Percentiles rank a stretch among this genome's conserved stretches.
These are phyloP conservation scores for Cephalopterus ornatus DNA, from an alignment of 2,113 vertebrate genomes.

Conservation along the genomic window DNA sequence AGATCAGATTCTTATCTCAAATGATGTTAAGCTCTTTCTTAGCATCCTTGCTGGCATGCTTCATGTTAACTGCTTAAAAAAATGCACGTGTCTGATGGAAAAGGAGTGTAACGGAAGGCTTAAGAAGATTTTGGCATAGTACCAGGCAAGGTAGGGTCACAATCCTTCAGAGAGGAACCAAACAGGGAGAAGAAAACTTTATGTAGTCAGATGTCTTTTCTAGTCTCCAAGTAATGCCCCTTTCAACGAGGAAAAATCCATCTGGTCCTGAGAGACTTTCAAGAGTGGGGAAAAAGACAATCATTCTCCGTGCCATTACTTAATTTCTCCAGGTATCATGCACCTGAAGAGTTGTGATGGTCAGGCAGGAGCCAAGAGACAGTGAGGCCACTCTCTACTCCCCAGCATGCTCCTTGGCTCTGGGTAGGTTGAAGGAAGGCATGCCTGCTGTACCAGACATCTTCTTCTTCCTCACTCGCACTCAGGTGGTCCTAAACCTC, in stretches of 20 bases:
- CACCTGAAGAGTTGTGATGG: background rate
- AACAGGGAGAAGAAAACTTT: background rate
- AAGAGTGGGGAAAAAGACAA: background rate
- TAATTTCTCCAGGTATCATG: background rate
- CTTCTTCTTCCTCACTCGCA: background rate
- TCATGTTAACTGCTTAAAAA: background rate
- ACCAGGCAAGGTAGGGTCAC: background rate
- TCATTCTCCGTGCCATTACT: background rate
- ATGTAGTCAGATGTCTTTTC: background rate
- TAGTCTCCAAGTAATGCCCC: background rate
- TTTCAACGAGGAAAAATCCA: background rate
- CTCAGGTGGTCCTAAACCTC: background rate
- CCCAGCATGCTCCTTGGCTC: background rate
- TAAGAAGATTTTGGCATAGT: background rate
- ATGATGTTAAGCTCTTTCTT: background rate
- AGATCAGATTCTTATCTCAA: background rate
- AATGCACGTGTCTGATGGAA: background rate
- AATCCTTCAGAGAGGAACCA: background rate
- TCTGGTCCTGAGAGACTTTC: background rate
- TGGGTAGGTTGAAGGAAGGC: rapidly evolving
- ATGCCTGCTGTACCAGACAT: background rate
- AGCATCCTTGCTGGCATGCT: background rate
- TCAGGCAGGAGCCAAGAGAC: background rate
- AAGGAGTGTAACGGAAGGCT: background rate
- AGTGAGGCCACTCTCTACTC: rapidly evolving